phyloP scores from a whole-genome alignment of 2,113 vertebrate genomes.

The Centropus unirufus region DNA sequence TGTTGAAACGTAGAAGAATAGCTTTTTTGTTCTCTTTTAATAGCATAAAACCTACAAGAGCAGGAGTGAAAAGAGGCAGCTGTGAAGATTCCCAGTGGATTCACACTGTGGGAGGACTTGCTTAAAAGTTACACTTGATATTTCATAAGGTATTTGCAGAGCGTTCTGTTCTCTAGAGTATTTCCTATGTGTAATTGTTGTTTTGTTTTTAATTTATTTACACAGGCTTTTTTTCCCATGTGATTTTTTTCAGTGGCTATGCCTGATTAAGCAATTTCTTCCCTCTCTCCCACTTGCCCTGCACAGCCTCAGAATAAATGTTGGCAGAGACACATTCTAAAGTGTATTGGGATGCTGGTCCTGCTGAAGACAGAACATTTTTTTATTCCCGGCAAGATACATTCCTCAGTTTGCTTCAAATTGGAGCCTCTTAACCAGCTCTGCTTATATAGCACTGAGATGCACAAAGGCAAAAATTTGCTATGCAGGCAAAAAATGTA shows the following conservation, averaged over 20 bases:
- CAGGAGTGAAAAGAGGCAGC: background rate
- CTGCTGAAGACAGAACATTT: background rate
- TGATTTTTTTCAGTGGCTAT: background rate
- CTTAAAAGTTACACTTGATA: background rate
- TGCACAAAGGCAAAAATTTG: background rate
- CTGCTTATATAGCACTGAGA: background rate
- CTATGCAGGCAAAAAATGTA: background rate
- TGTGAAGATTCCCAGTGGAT: background rate
- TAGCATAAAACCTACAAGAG: background rate
- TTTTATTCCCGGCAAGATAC: background rate
- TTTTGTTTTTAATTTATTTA: background rate
- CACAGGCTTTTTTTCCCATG: background rate
- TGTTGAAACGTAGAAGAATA: background rate
- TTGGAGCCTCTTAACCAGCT: background rate
- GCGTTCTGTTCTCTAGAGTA: background rate
- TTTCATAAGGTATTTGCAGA: background rate
- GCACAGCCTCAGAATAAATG: background rate
- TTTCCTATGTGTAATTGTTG: background rate
- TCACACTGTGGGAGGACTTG: background rate
- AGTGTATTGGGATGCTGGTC: background rate
- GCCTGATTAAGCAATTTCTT: background rate
- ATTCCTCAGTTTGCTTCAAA: background rate
- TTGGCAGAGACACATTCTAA: background rate
- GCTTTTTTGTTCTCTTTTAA: background rate
- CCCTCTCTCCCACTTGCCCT: rapidly evolving